These are phyloP conservation scores for Etia nguti DNA, from an alignment of 2,113 vertebrate genomes.

Conservation along the genomic window DNA sequence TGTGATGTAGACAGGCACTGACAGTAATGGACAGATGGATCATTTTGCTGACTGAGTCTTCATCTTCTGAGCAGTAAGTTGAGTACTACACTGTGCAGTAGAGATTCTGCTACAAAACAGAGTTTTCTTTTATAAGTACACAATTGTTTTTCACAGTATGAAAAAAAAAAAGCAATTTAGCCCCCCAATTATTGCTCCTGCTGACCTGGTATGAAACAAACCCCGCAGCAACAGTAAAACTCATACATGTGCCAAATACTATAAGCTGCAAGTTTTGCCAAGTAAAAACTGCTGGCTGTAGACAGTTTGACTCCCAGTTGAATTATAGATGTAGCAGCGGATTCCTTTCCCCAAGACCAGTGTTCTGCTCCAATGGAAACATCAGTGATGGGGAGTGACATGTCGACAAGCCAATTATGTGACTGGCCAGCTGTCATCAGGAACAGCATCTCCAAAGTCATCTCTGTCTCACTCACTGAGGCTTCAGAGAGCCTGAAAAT, in stretches of 20 bases:
- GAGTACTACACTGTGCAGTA: not conserved
- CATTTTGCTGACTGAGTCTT: not conserved
- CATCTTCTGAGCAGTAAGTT: not conserved
- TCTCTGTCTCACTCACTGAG: not conserved
- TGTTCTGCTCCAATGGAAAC: constrained; percentile 44
- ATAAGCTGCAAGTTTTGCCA: constrained; percentile 20
- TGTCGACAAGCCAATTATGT: constrained; percentile 46
- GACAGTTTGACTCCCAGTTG: constrained; percentile 36
- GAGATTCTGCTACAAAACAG: not conserved
- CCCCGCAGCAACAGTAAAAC: not conserved
- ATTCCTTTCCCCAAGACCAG: constrained; percentile 5
- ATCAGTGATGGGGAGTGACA: constrained; percentile 40
- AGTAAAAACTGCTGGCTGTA: constrained; percentile 47
- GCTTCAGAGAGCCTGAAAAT: not conserved
- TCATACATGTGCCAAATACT: not conserved
- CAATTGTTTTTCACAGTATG: not conserved
- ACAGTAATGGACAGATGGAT: not conserved
- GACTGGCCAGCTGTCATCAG: constrained; percentile 34
- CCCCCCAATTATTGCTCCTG: not conserved
- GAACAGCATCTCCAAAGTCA: not conserved
- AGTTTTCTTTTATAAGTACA: not conserved
- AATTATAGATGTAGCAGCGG: constrained; percentile 49
- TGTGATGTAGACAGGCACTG: not conserved
- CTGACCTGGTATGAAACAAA: constrained; percentile 1
- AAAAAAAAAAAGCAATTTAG: not conserved